Evolutionary conservation across 2,888 invertebrate genomes (phyloP), one percentile per base, ranked within the genome.

Genomic region (Apeira syringaria): DNA sequence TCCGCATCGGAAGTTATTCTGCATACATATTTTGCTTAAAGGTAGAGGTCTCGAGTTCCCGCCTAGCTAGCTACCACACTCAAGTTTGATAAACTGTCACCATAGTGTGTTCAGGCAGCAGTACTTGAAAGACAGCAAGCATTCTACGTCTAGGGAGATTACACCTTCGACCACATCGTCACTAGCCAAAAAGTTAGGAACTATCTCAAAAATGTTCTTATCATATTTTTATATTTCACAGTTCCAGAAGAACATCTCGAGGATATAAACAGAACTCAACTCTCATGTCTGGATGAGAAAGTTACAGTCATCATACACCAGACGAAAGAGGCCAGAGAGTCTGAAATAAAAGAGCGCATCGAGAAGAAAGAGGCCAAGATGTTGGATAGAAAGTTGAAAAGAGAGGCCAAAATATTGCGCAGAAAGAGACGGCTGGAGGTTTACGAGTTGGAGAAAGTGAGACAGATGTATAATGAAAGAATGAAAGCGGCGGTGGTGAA

Each of bases 381-480:
- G 5, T 10, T 33, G 11, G 44, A 48, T 5, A 36, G 40, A 13
- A 36, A 36, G 9, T 3, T 37, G 1, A 34, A 11, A 26, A 40
- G 17, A 34, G 52, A 52, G 18, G 50, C 40, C 1, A 33, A 36
- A 15, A 3, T 37, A 1, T 33, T 29, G 50, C 50, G 26, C 53
- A 47, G 6, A 61, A 56, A 12, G 25, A 42, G 7, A 53, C 30
- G 53, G 5, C 59, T 49, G 11, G 61, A 66, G 15, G 37, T 41
- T 1, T 40, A 29, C 0, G 52, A 56, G 0, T 30, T 79, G 28
- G 70, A 74, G 56, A 51, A 56, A 48, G 40, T 68, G 28, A 66
- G 78, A 38, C 45, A 43, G 40, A 47, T 57, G 26, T 79, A 80
- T 32, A 74, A 74, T 12, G 51, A 56, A 26, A 62, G 66, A 1